Conservation (phyloP, 2,797 vertebrate genomes). For the Enteromius paludinosus region DNA sequence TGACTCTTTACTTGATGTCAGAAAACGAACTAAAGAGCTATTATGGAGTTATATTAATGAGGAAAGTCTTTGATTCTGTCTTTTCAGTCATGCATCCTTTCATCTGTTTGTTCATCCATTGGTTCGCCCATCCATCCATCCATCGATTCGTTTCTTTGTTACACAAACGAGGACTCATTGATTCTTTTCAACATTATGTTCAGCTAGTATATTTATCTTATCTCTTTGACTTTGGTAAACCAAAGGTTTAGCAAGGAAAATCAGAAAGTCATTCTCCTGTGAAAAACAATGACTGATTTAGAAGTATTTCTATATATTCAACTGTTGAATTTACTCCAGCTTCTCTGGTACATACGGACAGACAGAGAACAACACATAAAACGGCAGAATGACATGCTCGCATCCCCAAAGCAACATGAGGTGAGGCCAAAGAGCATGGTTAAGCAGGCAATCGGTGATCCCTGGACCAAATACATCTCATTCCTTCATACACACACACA, state of each 20-base stretch:
- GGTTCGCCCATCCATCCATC: neutral
- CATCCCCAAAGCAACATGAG: conserved; percentile 22
- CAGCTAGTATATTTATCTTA: neutral
- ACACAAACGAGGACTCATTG: neutral
- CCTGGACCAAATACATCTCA: conserved; percentile 41
- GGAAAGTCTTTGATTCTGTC: neutral
- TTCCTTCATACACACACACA: conserved; percentile 5
- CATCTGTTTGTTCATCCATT: neutral
- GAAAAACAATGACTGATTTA: conserved; percentile 10
- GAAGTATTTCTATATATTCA: neutral
- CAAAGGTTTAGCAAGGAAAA: neutral
- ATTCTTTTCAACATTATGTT: neutral
- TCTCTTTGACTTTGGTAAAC: neutral
- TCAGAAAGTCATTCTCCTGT: neutral
- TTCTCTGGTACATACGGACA: neutral
- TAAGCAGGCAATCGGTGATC: conserved; percentile 24
- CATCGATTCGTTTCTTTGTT: neutral
- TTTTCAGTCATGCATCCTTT: neutral
- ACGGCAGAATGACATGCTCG: conserved; percentile 9
- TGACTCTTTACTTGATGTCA: neutral
- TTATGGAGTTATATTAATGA: neutral
- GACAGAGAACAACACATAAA: conserved; percentile 23
- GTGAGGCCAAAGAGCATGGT: conserved; percentile 28
- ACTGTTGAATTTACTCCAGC: neutral
- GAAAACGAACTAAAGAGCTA: neutral